A percentile compares a stretch with the other conserved stretches of the same genome.
Evolutionary conservation across 1,140 invertebrate species (phyloP).

Genomic region (Cherax quadricarinatus): DNA sequence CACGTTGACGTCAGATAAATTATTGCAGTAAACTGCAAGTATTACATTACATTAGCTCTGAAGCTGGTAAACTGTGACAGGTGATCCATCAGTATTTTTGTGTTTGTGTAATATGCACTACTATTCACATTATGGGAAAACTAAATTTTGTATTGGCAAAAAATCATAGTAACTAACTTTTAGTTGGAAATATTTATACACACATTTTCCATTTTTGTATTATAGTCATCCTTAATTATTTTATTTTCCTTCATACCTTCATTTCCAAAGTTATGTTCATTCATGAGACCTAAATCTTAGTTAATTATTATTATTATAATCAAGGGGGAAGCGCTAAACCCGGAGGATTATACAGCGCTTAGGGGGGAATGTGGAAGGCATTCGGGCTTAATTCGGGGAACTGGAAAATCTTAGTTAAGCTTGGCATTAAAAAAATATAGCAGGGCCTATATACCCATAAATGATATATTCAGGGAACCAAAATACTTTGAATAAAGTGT

Average conservation of each 20-base stretch:
- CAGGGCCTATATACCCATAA: background rate
- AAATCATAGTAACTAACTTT: background rate
- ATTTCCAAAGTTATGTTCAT: background rate
- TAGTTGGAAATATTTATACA: background rate
- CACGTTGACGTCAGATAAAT: constrained; percentile 27
- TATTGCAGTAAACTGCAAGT: background rate
- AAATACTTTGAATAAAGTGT: too few relatives aligned
- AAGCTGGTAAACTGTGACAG: background rate
- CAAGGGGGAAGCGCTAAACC: too few relatives aligned
- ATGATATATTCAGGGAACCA: background rate
- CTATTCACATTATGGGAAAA: background rate
- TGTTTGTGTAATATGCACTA: background rate
- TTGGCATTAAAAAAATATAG: background rate
- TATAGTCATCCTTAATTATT: background rate
- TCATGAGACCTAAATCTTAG: background rate
- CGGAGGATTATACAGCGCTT: too few relatives aligned
- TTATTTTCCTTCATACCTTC: background rate
- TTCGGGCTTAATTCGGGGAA: too few relatives aligned
- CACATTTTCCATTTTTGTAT: background rate
- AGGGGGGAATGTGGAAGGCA: too few relatives aligned
- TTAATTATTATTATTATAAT: too few relatives aligned
- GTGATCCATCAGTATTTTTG: background rate
- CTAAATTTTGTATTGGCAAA: background rate
- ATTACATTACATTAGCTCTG: background rate
- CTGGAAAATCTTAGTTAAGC: background rate